Percentiles rank a stretch among this genome's conserved stretches.
Conservation (phyloP, 1,140 invertebrate genomes). For the Apocrypta bakeri region DNA sequence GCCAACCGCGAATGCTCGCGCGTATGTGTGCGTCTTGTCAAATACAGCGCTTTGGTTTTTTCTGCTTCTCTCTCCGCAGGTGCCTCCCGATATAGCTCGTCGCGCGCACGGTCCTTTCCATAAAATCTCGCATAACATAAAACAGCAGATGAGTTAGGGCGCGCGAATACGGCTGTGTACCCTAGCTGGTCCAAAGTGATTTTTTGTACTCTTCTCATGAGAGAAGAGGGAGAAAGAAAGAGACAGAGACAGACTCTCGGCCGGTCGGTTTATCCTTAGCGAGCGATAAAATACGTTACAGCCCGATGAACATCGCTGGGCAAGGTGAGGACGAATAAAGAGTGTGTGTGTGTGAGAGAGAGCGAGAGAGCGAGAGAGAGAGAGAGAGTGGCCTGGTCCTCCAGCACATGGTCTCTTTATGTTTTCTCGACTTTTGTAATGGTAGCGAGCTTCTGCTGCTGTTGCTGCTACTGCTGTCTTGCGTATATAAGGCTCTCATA, state of each 20-base stretch:
- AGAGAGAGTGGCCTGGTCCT: constrained; percentile 2
- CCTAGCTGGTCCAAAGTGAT: constrained; percentile 30
- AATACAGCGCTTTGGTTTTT: neutral
- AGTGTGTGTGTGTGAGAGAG: neutral
- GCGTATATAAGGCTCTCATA: neutral
- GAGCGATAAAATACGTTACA: constrained; percentile 48
- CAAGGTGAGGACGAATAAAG: constrained; percentile 34
- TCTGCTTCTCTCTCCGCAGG: constrained; percentile 20
- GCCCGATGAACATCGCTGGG: constrained; percentile 12
- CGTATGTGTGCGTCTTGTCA: constrained; percentile 24
- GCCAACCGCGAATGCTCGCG: too few relatives aligned
- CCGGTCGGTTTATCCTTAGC: neutral
- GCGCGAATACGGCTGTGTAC: neutral
- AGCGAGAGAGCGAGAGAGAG: constrained; percentile 6
- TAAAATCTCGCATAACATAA: constrained; percentile 37
- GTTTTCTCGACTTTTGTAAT: constrained; percentile 11
- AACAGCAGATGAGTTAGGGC: constrained; percentile 43
- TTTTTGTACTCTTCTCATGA: constrained; percentile 25
- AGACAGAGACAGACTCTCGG: too few relatives aligned
- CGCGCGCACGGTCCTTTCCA: constrained; percentile 13
- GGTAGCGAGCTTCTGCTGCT: constrained; percentile 7
- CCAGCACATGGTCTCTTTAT: neutral
- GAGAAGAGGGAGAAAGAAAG: too few relatives aligned
- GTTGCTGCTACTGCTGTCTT: neutral
- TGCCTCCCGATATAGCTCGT: neutral